Evolutionary conservation across 2,888 invertebrate genomes (phyloP).

Genomic region (Linnaemya vulpina): DNA sequence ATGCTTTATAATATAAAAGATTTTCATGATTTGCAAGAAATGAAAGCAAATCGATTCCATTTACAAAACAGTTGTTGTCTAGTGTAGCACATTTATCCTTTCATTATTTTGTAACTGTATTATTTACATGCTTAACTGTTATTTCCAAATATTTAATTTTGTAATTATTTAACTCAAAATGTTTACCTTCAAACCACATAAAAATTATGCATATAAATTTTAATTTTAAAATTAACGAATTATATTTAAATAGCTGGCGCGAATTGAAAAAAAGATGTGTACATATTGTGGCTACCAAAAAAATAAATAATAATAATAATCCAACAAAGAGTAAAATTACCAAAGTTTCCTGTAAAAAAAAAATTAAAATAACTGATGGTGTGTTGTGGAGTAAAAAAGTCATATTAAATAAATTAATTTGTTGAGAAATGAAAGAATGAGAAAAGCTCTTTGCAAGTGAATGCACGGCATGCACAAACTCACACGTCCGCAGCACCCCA

Average conservation of each 20-base stretch:
- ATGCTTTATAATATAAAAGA: too few species aligned
- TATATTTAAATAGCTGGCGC: background rate
- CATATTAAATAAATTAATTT: conserved; percentile 51
- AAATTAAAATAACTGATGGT: conserved; percentile 30
- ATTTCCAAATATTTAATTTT: background rate
- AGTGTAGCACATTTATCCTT: too few species aligned
- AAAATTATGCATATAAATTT: conserved; percentile 12
- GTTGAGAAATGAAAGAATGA: conserved; percentile 19
- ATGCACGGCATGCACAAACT: conserved; percentile 34
- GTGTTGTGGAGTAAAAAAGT: conserved; percentile 42
- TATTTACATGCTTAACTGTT: too few species aligned
- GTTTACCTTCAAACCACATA: background rate
- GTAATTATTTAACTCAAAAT: background rate
- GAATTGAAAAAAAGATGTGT: conserved; percentile 25
- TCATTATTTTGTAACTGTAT: too few species aligned
- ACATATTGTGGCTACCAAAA: conserved; percentile 22
- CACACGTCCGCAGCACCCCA: conserved; percentile 22
- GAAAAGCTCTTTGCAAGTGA: conserved; percentile 42
- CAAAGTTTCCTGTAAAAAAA: conserved; percentile 49
- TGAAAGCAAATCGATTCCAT: too few species aligned
- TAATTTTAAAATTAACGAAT: background rate
- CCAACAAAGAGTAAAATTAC: conserved; percentile 36
- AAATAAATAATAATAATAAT: conserved; percentile 5
- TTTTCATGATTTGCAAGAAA: too few species aligned
- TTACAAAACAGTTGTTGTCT: too few species aligned